phyloP scores from a whole-genome alignment of 2,113 vertebrate species.

The Silurus glanis region DNA sequence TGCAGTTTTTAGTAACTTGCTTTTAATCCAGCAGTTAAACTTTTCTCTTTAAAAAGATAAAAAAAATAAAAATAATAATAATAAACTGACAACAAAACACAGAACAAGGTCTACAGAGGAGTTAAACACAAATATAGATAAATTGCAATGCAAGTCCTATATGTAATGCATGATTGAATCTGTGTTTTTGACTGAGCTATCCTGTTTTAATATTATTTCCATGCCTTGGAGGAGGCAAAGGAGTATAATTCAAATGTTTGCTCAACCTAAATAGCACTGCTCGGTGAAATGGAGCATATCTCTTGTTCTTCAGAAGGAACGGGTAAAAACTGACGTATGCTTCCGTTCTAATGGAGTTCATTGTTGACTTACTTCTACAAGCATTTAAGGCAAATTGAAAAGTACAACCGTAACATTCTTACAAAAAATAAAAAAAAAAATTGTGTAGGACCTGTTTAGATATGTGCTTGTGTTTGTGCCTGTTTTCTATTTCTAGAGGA shows the following conservation, averaged over 20 bases:
- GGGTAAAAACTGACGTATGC: background rate
- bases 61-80: background rate
- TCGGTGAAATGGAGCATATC: slow-evolving; percentile 12
- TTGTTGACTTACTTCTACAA: background rate
- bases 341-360: background rate
- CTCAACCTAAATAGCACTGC: slow-evolving; percentile 31
- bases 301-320: background rate
- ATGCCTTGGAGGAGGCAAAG: slow-evolving; percentile 18
- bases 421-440: background rate
- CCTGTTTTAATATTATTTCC: slow-evolving; percentile 1
- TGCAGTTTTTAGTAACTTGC: background rate
- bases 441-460: background rate
- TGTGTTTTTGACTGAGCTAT: background rate
- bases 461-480: background rate
- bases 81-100: background rate
- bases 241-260: slow-evolving; percentile 27
- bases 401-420: background rate
- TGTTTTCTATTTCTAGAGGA: background rate
- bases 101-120: background rate
- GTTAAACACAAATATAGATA: background rate
- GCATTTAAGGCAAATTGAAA: background rate
- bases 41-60: background rate
- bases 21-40: background rate
- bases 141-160: background rate
- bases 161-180: background rate